A percentile compares a stretch with the other conserved stretches of the same genome.
phyloP scores from a whole-genome alignment of 2,113 vertebrate genomes.

The Corythaixoides concolor region DNA sequence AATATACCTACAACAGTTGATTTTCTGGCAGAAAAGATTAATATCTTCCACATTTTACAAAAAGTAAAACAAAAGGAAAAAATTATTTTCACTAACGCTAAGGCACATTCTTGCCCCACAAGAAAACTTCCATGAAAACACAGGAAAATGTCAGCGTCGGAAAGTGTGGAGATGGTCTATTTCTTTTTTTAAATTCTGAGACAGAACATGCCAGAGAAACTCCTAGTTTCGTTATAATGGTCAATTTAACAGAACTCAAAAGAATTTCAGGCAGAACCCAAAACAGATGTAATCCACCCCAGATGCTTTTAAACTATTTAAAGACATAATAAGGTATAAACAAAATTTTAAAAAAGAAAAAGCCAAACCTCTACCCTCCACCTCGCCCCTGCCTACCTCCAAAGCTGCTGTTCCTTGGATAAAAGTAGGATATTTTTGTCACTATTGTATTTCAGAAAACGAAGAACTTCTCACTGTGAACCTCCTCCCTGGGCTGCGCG shows the following conservation, averaged over 20 bases:
- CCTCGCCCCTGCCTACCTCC: slow-evolving; percentile 29
- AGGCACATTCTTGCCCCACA: not conserved
- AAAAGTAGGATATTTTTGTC: not conserved
- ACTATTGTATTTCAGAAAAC: not conserved
- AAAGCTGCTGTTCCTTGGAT: not conserved
- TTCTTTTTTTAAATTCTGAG: not conserved
- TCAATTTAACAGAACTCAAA: not conserved
- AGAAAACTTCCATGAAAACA: not conserved
- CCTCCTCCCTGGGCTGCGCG: not conserved
- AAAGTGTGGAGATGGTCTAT: not conserved
- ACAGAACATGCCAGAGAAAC: not conserved
- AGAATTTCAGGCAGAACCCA: slow-evolving; percentile 11
- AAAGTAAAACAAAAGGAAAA: not conserved
- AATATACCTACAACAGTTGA: not conserved
- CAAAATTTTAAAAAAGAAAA: not conserved
- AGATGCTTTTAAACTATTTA: not conserved
- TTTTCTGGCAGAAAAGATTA: not conserved
- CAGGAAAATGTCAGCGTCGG: not conserved
- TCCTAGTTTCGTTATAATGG: not conserved
- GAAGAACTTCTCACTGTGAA: not conserved
- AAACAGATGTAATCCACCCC: not conserved
- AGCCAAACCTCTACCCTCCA: not conserved
- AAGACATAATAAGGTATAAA: not conserved
- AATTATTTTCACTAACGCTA: not conserved
- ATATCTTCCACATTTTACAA: not conserved